These are phyloP conservation scores for Campoplex capitator DNA, from an alignment of 2,888 invertebrate genomes.

Conservation along the genomic window DNA sequence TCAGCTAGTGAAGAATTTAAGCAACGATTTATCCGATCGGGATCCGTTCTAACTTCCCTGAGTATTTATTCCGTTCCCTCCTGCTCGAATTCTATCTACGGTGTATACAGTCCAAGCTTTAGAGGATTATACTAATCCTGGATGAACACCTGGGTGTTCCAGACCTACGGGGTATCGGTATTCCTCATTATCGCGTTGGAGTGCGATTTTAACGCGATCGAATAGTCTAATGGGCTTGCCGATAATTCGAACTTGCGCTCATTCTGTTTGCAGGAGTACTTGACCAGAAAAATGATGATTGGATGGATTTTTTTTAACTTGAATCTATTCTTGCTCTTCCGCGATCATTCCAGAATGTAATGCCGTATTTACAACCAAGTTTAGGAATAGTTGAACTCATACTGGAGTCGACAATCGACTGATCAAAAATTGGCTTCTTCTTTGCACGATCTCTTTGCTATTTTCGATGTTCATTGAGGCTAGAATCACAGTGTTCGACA, in stretches of 20 bases:
- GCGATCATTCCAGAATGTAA: too few species aligned
- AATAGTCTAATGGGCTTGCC: background rate
- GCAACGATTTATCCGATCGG: background rate
- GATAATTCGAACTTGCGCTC: background rate
- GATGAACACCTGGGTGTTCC: slow-evolving; percentile 3
- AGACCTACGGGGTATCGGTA: background rate
- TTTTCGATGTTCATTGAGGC: background rate
- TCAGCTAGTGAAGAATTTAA: background rate
- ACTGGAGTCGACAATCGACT: background rate
- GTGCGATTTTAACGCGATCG: background rate
- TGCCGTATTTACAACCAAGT: too few species aligned
- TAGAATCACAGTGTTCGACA: background rate
- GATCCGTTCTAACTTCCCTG: background rate
- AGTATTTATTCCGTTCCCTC: background rate
- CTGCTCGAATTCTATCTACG: background rate
- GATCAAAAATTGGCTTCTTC: background rate
- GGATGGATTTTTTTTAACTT: background rate
- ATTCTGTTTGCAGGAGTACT: background rate
- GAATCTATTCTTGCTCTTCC: background rate
- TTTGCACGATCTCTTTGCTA: background rate
- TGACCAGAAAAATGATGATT: background rate
- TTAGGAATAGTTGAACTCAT: too few species aligned
- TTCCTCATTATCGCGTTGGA: background rate
- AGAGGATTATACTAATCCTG: background rate
- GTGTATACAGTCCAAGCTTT: background rate